Percentiles rank a stretch among this genome's conserved stretches.
phyloP scores from a whole-genome alignment of 53 echinoderm and acorn worm genomes.

The Echinarachnius parma region DNA sequence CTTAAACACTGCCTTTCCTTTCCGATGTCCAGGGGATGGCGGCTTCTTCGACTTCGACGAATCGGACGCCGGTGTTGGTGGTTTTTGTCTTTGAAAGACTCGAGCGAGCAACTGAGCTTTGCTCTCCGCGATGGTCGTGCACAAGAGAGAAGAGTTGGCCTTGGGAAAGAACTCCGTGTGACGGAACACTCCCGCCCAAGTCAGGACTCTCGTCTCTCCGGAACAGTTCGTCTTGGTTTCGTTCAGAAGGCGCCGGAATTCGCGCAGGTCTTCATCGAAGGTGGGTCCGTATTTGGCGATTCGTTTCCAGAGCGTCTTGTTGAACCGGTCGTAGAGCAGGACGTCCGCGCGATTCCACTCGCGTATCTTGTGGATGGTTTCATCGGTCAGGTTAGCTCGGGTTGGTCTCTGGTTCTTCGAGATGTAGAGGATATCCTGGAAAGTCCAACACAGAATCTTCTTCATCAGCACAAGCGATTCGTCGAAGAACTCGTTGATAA shows the following conservation, averaged over 20 bases:
- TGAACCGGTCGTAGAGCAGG: slow-evolving; percentile 64
- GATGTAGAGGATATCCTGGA: slow-evolving; percentile 67
- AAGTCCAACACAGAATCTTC: slow-evolving; percentile 58
- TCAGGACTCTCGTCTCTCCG: too few relatives aligned
- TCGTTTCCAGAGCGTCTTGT: slow-evolving; percentile 65
- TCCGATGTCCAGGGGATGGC: too few relatives aligned
- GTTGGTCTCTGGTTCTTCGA: slow-evolving; percentile 56
- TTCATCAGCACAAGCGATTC: slow-evolving; percentile 68
- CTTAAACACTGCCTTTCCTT: too few relatives aligned
- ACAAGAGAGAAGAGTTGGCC: slow-evolving; percentile 44
- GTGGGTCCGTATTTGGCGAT: slow-evolving; percentile 58
- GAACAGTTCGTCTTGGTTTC: too few relatives aligned
- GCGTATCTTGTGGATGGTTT: slow-evolving; percentile 49
- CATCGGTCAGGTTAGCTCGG: slow-evolving; percentile 12
- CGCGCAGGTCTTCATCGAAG: slow-evolving; percentile 50
- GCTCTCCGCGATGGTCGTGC: slow-evolving; percentile 51
- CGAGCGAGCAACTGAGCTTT: slow-evolving; percentile 45
- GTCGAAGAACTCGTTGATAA: slow-evolving; percentile 75
- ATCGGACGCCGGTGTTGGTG: too few relatives aligned
- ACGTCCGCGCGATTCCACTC: slow-evolving; percentile 65
- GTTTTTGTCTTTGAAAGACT: too few relatives aligned
- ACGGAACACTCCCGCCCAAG: slow-evolving; percentile 43
- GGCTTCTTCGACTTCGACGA: too few relatives aligned
- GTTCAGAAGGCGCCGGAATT: slow-evolving; percentile 60
- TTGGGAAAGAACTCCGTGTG: slow-evolving; percentile 45